These are phyloP conservation scores for Synanthedon vespiformis DNA, from an alignment of 2,888 invertebrate species.

Conservation along the genomic window DNA sequence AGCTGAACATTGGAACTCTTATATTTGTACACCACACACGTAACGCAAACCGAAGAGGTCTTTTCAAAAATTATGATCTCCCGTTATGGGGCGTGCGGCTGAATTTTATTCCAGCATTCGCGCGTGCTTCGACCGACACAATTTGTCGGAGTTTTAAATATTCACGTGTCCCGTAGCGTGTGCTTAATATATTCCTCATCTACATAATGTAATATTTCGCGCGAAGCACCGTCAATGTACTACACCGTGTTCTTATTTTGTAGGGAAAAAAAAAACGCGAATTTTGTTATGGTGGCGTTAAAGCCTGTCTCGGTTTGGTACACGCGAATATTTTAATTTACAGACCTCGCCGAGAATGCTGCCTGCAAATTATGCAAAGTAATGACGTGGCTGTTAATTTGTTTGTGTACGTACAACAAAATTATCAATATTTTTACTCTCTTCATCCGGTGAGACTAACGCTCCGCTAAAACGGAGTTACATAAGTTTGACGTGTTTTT, in stretches of 20 bases:
- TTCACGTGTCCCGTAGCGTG: slow-evolving; percentile 43
- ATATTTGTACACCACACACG: slow-evolving; percentile 32
- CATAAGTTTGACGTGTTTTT: no score
- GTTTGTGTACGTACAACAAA: background rate
- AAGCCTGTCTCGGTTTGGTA: background rate
- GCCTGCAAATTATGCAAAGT: slow-evolving; percentile 1
- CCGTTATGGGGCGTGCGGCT: slow-evolving; percentile 21
- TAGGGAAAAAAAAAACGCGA: slow-evolving; percentile 5
- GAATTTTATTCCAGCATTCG: slow-evolving; percentile 29
- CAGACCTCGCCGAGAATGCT: slow-evolving; percentile 1
- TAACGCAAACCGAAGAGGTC: slow-evolving; percentile 32
- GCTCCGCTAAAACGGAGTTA: no score
- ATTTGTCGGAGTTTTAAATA: slow-evolving; percentile 52
- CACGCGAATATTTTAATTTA: slow-evolving; percentile 4
- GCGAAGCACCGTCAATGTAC: slow-evolving; percentile 26
- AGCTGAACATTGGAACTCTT: slow-evolving; percentile 2
- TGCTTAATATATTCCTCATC: slow-evolving; percentile 50
- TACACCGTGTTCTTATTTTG: slow-evolving; percentile 21
- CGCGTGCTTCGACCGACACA: slow-evolving; percentile 29
- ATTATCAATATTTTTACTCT: slow-evolving; percentile 1
- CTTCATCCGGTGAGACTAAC: background rate
- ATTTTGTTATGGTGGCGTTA: background rate
- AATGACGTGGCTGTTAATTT: background rate
- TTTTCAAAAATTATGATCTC: slow-evolving; percentile 48
- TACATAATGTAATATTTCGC: slow-evolving; percentile 52